These are phyloP conservation scores for Oenanthe oenanthe DNA, from an alignment of 2,113 vertebrate species.

Conservation along the genomic window DNA sequence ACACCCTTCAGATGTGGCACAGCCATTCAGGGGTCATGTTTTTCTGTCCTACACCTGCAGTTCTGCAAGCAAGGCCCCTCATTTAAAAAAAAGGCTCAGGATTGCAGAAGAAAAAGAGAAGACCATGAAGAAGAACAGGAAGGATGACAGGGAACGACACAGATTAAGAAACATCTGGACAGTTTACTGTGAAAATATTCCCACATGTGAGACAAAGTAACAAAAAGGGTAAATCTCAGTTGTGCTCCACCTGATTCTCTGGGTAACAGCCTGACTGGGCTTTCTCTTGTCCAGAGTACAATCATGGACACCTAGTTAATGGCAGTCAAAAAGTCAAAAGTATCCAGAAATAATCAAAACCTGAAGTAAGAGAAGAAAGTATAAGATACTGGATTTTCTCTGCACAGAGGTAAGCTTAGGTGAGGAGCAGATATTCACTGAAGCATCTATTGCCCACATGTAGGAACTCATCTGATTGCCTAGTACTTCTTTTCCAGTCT, in stretches of 20 bases:
- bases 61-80: background rate
- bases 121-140: background rate
- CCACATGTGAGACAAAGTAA: background rate
- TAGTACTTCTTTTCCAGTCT: background rate
- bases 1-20: background rate
- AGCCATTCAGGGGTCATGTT: background rate
- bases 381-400: background rate
- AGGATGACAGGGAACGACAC: background rate
- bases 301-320: no score
- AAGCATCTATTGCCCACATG: background rate
- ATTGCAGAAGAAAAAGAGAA: constrained; percentile 8
- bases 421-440: background rate
- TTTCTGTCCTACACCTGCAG: background rate
- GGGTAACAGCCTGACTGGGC: background rate
- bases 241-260: background rate
- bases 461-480: background rate
- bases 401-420: background rate
- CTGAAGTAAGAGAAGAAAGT: background rate
- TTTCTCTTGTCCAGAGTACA: background rate
- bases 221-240: background rate
- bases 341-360: background rate
- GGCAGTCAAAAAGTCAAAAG: background rate
- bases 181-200: background rate
- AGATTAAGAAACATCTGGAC: constrained; percentile 10
- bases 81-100: background rate